Conservation (phyloP, 2,888 invertebrate species). For the Leptinotarsa tumamoca region DNA sequence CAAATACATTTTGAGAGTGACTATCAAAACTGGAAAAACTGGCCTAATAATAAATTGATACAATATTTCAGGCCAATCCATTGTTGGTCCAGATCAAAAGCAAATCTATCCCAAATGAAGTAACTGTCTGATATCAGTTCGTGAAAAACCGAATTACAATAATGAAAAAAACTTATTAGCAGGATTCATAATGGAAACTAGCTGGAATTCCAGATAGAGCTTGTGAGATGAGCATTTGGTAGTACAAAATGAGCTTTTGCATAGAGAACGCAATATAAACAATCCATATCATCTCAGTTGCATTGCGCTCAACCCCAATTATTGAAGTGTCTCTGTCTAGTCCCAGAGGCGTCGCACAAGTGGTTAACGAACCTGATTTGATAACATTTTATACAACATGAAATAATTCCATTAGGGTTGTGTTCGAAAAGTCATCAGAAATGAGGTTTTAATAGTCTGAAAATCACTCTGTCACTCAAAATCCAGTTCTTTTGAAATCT, state of each 20-base stretch:
- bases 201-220: conserved; percentile 62
- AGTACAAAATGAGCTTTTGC: conserved; percentile 59
- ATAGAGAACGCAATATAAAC: conserved; percentile 59
- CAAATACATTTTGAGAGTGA: too few species aligned
- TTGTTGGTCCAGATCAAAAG: conserved; percentile 3
- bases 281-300: conserved; percentile 47
- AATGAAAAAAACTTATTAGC: conserved; percentile 57
- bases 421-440: too few species aligned
- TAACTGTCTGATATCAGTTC: conserved; percentile 47
- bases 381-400: too few species aligned
- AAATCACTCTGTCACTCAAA: too few species aligned
- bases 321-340: conserved; percentile 33
- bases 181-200: conserved; percentile 56
- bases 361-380: too few species aligned
- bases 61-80: not conserved
- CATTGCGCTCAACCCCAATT: conserved; percentile 31
- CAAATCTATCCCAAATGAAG: conserved; percentile 16
- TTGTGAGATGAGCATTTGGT: conserved; percentile 58
- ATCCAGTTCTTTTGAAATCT: too few species aligned
- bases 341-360: not conserved
- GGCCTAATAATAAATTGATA: not conserved
- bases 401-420: too few species aligned
- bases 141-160: conserved; percentile 55
- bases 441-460: too few species aligned
- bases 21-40: too few species aligned